These are phyloP conservation scores for Gymnobelideus leadbeateri DNA, from an alignment of 2,113 vertebrate genomes.

Conservation along the genomic window DNA sequence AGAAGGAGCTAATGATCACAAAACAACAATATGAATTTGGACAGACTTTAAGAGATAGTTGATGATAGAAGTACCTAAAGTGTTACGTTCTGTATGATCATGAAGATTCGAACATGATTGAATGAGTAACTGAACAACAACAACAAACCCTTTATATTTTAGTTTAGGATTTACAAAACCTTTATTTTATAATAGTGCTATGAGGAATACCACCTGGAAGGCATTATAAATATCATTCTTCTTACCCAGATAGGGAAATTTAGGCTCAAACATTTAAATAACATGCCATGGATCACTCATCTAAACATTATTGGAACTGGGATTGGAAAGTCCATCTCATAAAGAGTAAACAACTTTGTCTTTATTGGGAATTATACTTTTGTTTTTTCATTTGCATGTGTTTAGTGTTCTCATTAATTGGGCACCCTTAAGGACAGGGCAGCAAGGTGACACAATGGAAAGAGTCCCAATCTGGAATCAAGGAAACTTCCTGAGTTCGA, in stretches of 20 bases:
- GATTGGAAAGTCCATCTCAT: no score
- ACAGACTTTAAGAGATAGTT: background rate
- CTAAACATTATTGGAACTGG: no score
- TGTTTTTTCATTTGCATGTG: background rate
- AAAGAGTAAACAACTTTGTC: background rate
- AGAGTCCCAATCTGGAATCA: no score
- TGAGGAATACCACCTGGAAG: background rate
- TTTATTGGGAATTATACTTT: background rate
- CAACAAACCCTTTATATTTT: background rate
- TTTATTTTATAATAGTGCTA: no score
- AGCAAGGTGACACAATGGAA: background rate
- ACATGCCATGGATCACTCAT: no score
- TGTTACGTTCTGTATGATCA: no score
- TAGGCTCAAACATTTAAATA: background rate
- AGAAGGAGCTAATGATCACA: fast-evolving
- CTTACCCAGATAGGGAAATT: background rate
- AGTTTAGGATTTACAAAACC: no score
- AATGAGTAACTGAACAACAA: background rate
- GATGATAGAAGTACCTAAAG: background rate
- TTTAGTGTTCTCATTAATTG: background rate
- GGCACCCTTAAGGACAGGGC: no score
- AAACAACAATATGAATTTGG: background rate
- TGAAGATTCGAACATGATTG: background rate
- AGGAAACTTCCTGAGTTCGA: no score
- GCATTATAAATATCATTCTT: background rate